Evolutionary conservation across 2,888 invertebrate species (phyloP), one percentile per base, ranked within the genome.

Genomic region (Linnaemya tessellans): DNA sequence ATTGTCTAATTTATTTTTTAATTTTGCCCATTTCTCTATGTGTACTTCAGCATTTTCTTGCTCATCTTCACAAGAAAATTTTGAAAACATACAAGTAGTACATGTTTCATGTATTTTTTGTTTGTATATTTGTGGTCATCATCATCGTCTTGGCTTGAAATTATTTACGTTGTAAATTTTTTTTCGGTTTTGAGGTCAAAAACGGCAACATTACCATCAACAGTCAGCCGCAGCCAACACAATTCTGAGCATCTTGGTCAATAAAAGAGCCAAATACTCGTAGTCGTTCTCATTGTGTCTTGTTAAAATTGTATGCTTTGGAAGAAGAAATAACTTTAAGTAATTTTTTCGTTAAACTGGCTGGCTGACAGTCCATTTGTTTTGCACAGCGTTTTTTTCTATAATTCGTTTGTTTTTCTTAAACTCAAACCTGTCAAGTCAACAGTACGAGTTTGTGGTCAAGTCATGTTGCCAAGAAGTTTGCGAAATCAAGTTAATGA

Each of bases 131-230:
- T 74, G 73, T 67, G 41, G 67, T 80, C 74, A 51, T 80, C 67
- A 30, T 58, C 41, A 30, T 41, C 13, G 41, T 41, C 30, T 70
- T 80, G 65, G 0, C 20, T 56, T 25, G 15, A 71, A 74, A 80
- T 43, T 78, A 60, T 49, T n/a, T 49, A 67, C 30, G 51, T 77
- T 77, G 60, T 54, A 73, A 0, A 73, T 67, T 80, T 80, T 64
- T 75, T 84, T 64, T 41, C 41, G 71, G 84, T 84, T 84, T 84
- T 84, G 77, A 84, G 84, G 84, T 84, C 84, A 84, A 67, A 75
- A 80, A 78, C 56, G 67, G 68, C 80, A 71, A 56, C 15, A 60
- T 15, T 38, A 46, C 41, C 25, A 64, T 22, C 78, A 43, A 46
- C 80, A 64, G 75, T 15, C 65, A 41, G 46, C 20, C 60, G 38